A percentile compares a stretch with the other conserved stretches of the same genome.
phyloP scores from a whole-genome alignment of 2,797 vertebrate genomes.

The Cirrhinus molitorella region DNA sequence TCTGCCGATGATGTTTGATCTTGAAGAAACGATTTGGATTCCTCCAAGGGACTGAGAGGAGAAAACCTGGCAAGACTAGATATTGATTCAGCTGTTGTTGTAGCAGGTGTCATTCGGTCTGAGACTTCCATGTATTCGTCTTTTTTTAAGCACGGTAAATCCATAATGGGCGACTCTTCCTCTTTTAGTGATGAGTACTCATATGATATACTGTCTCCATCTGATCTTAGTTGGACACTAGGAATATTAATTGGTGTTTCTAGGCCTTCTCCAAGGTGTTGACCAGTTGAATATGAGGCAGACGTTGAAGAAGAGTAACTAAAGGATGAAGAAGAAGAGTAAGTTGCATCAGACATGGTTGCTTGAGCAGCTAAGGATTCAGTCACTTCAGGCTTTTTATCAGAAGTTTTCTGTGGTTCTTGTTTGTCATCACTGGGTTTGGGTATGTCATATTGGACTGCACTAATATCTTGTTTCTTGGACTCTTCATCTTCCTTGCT shows the following conservation, averaged over 20 bases:
- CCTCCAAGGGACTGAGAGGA: conserved; percentile 75
- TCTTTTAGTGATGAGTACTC: conserved; percentile 79
- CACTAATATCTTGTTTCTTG: conserved; percentile 62
- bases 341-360: conserved; percentile 64
- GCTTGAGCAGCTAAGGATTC: conserved; percentile 73
- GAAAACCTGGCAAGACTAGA: conserved; percentile 78
- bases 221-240: conserved; percentile 66
- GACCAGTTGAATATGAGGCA: conserved; percentile 75
- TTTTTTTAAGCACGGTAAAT: conserved; percentile 75
- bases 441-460: conserved; percentile 52
- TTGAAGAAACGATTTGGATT: conserved; percentile 73
- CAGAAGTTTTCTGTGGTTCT: conserved; percentile 51
- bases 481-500: conserved; percentile 51
- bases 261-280: conserved; percentile 66
- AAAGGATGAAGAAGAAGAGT: conserved; percentile 73
- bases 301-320: conserved; percentile 75
- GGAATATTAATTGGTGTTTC: conserved; percentile 64
- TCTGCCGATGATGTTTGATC: conserved; percentile 67
- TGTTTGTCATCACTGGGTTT: conserved; percentile 63
- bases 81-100: conserved; percentile 73
- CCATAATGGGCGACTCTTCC: conserved; percentile 73
- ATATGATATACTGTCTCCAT: conserved; percentile 66
- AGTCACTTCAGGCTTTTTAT: conserved; percentile 68
- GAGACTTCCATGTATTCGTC: conserved; percentile 93
- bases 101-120: conserved; percentile 71